A percentile compares a stretch with the other conserved stretches of the same genome.
Conservation (phyloP, 1,140 invertebrate genomes). For the Drosophila virilis region DNA sequence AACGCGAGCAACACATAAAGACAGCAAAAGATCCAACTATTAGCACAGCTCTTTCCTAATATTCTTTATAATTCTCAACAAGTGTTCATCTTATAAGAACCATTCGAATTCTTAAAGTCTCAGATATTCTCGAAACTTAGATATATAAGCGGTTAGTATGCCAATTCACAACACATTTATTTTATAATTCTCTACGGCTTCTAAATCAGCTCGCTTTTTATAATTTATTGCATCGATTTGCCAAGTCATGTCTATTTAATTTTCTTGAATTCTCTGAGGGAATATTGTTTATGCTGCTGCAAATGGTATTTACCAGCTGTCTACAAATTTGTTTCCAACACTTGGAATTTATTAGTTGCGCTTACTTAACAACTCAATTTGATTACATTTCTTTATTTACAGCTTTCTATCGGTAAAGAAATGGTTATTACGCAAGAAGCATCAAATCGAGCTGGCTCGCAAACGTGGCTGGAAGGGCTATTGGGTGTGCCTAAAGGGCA, state of each 20-base stretch:
- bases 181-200: conserved; percentile 4
- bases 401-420: conserved; percentile 99
- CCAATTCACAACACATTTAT: too few relatives aligned
- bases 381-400: conserved; percentile 31
- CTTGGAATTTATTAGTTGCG: not conserved
- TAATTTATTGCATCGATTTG: not conserved
- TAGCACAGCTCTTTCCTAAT: too few relatives aligned
- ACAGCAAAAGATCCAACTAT: too few relatives aligned
- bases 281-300: not conserved
- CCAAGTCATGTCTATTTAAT: not conserved
- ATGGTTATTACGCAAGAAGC: conserved; percentile 98
- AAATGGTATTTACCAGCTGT: conserved; percentile 8
- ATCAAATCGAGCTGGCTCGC: conserved; percentile 97
- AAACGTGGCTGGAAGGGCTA: conserved; percentile 99
- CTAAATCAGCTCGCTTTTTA: not conserved
- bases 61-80: too few relatives aligned
- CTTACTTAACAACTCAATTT: conserved; percentile 7
- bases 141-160: too few relatives aligned
- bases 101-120: too few relatives aligned
- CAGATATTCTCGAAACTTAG: too few relatives aligned
- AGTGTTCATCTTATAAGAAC: too few relatives aligned
- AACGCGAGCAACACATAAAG: too few relatives aligned
- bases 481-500: conserved; percentile 99
- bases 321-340: conserved; percentile 11
- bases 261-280: not conserved